Evolutionary conservation across 2,888 invertebrate species (phyloP).

Genomic region (Eulithis testata): DNA sequence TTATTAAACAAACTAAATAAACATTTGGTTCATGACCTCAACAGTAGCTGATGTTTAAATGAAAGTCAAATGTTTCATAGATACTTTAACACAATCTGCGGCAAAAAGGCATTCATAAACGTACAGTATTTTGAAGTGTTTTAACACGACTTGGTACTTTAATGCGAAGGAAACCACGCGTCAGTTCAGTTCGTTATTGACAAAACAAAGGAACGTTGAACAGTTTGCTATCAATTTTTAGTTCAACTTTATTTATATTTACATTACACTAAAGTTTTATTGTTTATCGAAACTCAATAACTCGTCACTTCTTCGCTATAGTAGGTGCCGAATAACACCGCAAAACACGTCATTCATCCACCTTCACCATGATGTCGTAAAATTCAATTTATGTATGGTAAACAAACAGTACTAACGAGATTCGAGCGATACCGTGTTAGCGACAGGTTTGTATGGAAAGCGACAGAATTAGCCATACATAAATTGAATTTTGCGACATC

Average conservation of each 20-base stretch:
- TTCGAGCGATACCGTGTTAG: too few relatives aligned
- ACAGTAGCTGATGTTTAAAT: conserved; percentile 12
- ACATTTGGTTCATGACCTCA: conserved; percentile 13
- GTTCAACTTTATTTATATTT: neutral
- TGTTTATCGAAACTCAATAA: too few relatives aligned
- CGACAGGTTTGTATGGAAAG: too few relatives aligned
- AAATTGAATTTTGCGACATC: too few relatives aligned
- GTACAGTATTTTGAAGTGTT: conserved; percentile 5
- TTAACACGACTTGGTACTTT: conserved; percentile 1
- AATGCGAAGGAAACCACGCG: conserved; percentile 7
- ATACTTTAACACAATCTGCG: neutral
- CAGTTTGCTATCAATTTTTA: conserved; percentile 17
- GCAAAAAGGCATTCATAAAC: conserved; percentile 1
- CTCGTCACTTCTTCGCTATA: too few relatives aligned
- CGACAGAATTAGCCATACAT: too few relatives aligned
- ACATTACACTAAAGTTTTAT: too few relatives aligned
- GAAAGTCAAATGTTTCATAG: conserved; percentile 13
- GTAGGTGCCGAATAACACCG: too few relatives aligned
- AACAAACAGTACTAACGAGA: too few relatives aligned
- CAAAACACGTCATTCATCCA: too few relatives aligned
- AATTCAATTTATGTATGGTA: too few relatives aligned
- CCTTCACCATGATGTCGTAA: too few relatives aligned
- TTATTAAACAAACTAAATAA: neutral
- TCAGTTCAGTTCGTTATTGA: conserved; percentile 10
- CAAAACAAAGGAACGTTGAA: conserved; percentile 25